Evolutionary conservation across 1,140 invertebrate species (phyloP).

Genomic region (Drosophila repleta): DNA sequence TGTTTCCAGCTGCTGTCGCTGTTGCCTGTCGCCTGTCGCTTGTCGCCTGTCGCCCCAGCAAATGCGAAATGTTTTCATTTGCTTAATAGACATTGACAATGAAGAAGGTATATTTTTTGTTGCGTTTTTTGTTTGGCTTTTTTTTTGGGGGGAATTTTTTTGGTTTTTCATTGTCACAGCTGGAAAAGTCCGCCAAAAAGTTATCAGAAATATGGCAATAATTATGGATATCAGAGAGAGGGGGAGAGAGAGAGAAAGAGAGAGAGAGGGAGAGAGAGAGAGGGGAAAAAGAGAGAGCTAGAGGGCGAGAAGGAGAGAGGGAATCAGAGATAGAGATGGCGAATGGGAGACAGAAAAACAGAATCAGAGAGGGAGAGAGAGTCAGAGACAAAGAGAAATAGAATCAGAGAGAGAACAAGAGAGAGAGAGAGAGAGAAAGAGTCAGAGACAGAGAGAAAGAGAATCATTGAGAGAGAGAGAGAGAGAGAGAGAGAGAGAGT

Average conservation of each 20-base stretch:
- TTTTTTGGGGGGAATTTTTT: background rate
- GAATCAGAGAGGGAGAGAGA: background rate
- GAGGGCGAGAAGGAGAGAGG: background rate
- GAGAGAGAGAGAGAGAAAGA: background rate
- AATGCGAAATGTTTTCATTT: slow-evolving; percentile 64
- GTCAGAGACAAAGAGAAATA: background rate
- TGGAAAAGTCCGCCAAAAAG: no score
- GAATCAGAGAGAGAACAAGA: background rate
- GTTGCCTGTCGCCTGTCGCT: slow-evolving; percentile 18
- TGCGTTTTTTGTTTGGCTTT: background rate
- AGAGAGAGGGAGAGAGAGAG: background rate
- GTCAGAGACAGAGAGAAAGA: background rate
- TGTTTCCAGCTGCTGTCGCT: background rate
- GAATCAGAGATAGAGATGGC: background rate
- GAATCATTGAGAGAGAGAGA: background rate
- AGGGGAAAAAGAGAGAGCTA: background rate
- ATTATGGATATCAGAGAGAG: background rate
- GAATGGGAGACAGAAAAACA: background rate
- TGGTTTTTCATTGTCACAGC: no score
- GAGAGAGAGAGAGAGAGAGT: background rate
- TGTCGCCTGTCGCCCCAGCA: slow-evolving; percentile 22
- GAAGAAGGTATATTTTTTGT: slow-evolving; percentile 6
- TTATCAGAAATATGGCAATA: no score
- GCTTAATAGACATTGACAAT: slow-evolving; percentile 60
- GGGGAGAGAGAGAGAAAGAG: no score